Percentiles rank a stretch among this genome's conserved stretches.
phyloP scores from a whole-genome alignment of 2,888 invertebrate genomes.

The Lingula anatina region DNA sequence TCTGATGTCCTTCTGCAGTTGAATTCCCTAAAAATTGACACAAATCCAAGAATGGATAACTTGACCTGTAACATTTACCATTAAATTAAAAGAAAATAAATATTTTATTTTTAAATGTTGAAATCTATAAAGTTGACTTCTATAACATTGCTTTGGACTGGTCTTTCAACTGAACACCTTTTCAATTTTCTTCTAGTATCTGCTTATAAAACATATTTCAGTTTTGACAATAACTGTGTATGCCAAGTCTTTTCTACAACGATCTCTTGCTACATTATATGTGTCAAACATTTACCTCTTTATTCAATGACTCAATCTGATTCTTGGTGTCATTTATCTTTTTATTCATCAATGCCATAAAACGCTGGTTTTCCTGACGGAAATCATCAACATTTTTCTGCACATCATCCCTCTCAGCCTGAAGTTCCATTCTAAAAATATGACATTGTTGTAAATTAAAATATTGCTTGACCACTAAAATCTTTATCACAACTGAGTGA shows the following conservation, averaged over 20 bases:
- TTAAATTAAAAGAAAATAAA: constrained; percentile 1
- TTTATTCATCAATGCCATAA: constrained; percentile 35
- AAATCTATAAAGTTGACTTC: too few species aligned
- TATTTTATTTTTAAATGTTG: background rate
- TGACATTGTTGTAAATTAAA: too few species aligned
- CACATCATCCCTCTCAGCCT: constrained; percentile 32
- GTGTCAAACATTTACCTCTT: constrained; percentile 28
- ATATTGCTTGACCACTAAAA: too few species aligned
- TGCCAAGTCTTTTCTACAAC: background rate
- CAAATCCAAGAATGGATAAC: background rate
- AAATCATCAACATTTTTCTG: constrained; percentile 38
- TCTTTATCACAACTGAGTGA: too few species aligned
- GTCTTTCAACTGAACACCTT: too few species aligned
- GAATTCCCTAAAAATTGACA: constrained; percentile 24
- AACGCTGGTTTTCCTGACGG: constrained; percentile 29
- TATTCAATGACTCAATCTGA: constrained; percentile 35
- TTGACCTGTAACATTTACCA: background rate
- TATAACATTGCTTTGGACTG: too few species aligned
- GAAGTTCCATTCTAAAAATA: constrained; percentile 29
- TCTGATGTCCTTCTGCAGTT: constrained; percentile 26
- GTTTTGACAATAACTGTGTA: too few species aligned
- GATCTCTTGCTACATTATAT: background rate
- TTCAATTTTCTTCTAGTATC: too few species aligned
- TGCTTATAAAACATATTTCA: too few species aligned
- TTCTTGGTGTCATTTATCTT: constrained; percentile 39